Evolutionary conservation across 2,113 vertebrate genomes (phyloP), one percentile per base, ranked within the genome.

Genomic region (Gorsachius goisagi): DNA sequence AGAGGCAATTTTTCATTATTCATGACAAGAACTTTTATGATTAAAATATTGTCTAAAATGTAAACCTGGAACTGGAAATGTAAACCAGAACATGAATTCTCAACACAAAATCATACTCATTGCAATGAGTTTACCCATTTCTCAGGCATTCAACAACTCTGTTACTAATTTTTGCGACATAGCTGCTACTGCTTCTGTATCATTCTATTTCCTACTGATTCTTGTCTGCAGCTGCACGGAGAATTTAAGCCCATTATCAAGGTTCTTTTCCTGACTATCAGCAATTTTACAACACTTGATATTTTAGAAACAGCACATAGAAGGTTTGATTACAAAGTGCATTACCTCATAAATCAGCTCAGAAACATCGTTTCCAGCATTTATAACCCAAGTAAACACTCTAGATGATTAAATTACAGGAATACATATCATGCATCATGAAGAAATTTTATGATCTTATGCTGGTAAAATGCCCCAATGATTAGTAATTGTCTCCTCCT

Each of bases 391-490:
- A 90, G 95, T 63, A 91, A 81, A 91, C 62, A 81, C 84, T 89
- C 39, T 44, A 78, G 52, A 79, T 89, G 55, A 96, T 82, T 91
- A 78, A 92, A 87, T 91, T 93, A 91, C 53, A 89, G 71, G 56
- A 93, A 94, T 63, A 89, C 6, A 7, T 49, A 87, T 55, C 60
- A 90, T 80, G 59, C 37, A 69, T 89, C 81, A 94, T 27, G 19
- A 30, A 93, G 49, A 91, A 80, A 82, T 64, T 9, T 52, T 85
- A 55, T 49, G 23, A 85, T 56, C 13, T 88, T 64, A 56, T 56
- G 27, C 30, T 77, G 44, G 16, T 64, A 87, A 95, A 89, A 94
- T 67, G 39, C 11, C 44, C 11, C 67, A 49, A 2, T 64, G 28
- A 71, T 92, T 82, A 49, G 8, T 60, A 87, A 50, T 50, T 72